phyloP scores from a whole-genome alignment of 2,888 invertebrate genomes.

The Neocrepidodera transversa region DNA sequence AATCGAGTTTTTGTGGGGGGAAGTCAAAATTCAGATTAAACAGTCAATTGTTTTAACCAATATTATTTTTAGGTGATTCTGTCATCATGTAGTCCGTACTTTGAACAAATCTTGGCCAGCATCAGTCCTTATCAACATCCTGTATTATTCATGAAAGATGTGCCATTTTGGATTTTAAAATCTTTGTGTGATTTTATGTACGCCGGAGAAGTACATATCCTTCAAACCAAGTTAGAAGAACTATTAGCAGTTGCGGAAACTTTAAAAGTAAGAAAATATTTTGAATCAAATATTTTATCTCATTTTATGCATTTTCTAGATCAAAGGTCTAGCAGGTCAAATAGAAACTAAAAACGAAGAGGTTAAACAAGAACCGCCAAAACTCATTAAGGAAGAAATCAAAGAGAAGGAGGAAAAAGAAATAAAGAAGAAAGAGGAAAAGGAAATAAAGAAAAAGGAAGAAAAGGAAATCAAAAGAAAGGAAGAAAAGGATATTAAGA shows the following conservation, averaged over 20 bases:
- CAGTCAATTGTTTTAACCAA: not conserved
- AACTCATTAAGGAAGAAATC: constrained; percentile 37
- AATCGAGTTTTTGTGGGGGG: too few relatives aligned
- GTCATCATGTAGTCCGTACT: constrained; percentile 63
- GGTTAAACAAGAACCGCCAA: constrained; percentile 23
- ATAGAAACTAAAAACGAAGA: constrained; percentile 31
- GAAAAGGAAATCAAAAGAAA: constrained; percentile 29
- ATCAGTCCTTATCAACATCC: constrained; percentile 62
- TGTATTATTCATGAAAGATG: constrained; percentile 62
- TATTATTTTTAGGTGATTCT: constrained; percentile 60
- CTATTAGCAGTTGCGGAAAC: constrained; percentile 62
- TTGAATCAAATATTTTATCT: not conserved
- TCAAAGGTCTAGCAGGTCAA: constrained; percentile 55
- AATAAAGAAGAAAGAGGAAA: constrained; percentile 24
- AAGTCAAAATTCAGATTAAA: too few relatives aligned
- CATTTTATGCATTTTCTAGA: constrained; percentile 41
- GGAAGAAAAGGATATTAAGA: constrained; percentile 17
- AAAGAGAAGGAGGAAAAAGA: constrained; percentile 31
- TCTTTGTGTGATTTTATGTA: constrained; percentile 64
- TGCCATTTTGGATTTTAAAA: constrained; percentile 63
- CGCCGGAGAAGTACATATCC: constrained; percentile 63
- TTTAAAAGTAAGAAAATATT: constrained; percentile 53
- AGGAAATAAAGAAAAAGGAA: constrained; percentile 36
- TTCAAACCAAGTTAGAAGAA: constrained; percentile 60
- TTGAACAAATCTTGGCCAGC: constrained; percentile 61